phyloP scores from a whole-genome alignment of 2,888 invertebrate genomes.

The Callinectes sapidus region DNA sequence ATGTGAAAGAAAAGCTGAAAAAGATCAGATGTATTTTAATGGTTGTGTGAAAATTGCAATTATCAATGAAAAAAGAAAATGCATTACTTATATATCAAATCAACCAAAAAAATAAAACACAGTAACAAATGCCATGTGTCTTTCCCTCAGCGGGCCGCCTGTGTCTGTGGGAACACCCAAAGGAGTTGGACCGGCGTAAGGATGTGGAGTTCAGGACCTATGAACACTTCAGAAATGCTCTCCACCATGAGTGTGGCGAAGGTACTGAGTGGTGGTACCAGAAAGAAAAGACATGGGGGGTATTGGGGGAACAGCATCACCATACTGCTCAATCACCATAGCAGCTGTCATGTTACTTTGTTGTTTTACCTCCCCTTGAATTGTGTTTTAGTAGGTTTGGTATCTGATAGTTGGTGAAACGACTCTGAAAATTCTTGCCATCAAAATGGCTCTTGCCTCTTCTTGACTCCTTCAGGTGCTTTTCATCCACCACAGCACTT shows the following conservation, averaged over 20 bases:
- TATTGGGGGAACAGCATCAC: not conserved
- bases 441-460: too few relatives aligned
- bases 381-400: not conserved
- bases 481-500: too few relatives aligned
- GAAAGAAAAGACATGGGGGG: not conserved
- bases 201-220: constrained; percentile 88
- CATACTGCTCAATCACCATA: too few relatives aligned
- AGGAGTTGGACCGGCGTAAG: constrained; percentile 84
- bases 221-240: constrained; percentile 88
- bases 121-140: not conserved
- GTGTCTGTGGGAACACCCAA: constrained; percentile 83
- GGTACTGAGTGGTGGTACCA: constrained; percentile 11
- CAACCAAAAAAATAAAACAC: not conserved
- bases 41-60: too few relatives aligned
- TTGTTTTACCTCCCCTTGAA: not conserved
- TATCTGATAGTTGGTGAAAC: not conserved
- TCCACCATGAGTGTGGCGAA: constrained; percentile 83
- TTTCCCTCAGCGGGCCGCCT: constrained; percentile 83
- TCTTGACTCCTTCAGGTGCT: too few relatives aligned
- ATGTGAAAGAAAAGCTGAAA: too few relatives aligned
- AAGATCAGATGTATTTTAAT: too few relatives aligned
- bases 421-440: not conserved
- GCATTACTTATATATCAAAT: not conserved
- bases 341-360: too few relatives aligned
- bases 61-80: too few relatives aligned